Evolutionary conservation across 2,797 vertebrate genomes (phyloP), one percentile per base, ranked within the genome.

Genomic region (Sebastes oblongus): DNA sequence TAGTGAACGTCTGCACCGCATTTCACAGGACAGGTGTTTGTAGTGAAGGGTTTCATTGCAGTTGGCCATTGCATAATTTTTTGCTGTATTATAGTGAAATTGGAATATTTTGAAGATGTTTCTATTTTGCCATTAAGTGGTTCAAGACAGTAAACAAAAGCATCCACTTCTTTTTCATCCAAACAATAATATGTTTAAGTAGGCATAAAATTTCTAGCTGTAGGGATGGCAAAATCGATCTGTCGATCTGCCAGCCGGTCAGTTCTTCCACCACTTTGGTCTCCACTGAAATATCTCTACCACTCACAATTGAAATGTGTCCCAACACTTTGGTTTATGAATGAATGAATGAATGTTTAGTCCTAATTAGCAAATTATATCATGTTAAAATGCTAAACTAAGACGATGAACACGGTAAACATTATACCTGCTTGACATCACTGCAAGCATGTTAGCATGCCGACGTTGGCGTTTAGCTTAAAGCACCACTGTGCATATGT

Each of bases 1-100:
- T 65, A 2, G 14, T 12, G 3, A 80, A 73, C 12, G 27, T 83
- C 76, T 71, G 66, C 52, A 39, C 25, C 30, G 27, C 42, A 56
- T 70, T 73, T 73, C 11, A 13, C 9, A 50, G 16, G 56, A 58
- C 81, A 82, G 65, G 68, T 79, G 75, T 64, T 82, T 66, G 62
- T 4, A 58, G 34, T 58, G 20, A 80, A n/a, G 55, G 25, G 16
- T 56, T 75, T 80, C 32, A 62, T 55, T 61, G 18, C 64, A 71
- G 3, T 34, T 22, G 39, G 16, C 46, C 32, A 64, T 72, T n/a
- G 20, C n/a, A 56, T 59, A 4, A 56, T 18, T 65, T 9, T 62
- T 55, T 24, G 8, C 30, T 30, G 10, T 69, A 70, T 68, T 20
- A 54, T 61, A 71, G 27, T 60, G 59, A 61, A 66, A 70, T 4